Conservation (phyloP, 1,140 invertebrate genomes). For the Trigoniulus corallinus region DNA sequence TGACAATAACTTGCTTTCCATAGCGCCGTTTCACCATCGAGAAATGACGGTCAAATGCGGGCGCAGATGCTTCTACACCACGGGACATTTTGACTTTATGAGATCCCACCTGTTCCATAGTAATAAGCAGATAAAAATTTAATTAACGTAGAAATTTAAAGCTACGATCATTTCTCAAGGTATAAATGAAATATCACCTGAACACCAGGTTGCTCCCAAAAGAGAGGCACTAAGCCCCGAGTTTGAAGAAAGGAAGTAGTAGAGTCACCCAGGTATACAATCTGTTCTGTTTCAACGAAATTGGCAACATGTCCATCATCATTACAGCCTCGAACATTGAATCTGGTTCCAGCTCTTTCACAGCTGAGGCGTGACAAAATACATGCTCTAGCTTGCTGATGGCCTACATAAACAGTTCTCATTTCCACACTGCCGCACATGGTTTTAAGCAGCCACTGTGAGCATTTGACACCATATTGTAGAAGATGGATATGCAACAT, state of each 20-base stretch:
- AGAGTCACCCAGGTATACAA: slow-evolving; percentile 70
- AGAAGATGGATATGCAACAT: slow-evolving; percentile 83
- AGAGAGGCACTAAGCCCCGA: slow-evolving; percentile 89
- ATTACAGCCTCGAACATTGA: slow-evolving; percentile 96
- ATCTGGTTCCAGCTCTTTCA: slow-evolving; percentile 87
- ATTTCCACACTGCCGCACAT: slow-evolving; percentile 96
- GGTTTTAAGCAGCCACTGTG: slow-evolving; percentile 73
- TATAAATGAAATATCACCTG: slow-evolving; percentile 43
- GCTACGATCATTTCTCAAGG: slow-evolving; percentile 3
- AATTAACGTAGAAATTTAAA: slow-evolving; percentile 6
- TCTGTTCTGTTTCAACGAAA: slow-evolving; percentile 98
- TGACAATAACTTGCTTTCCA: slow-evolving; percentile 78
- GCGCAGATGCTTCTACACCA: slow-evolving; percentile 76
- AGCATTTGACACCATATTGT: slow-evolving; percentile 71
- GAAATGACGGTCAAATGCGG: slow-evolving; percentile 85
- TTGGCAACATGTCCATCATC: slow-evolving; percentile 99
- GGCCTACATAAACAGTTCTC: slow-evolving; percentile 84
- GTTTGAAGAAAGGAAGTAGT: slow-evolving; percentile 50
- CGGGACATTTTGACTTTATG: slow-evolving; percentile 96
- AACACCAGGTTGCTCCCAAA: slow-evolving; percentile 99
- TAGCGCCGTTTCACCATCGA: slow-evolving; percentile 72
- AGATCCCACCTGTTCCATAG: slow-evolving; percentile 67
- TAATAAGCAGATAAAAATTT: slow-evolving; percentile 2
- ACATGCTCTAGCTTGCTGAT: slow-evolving; percentile 77
- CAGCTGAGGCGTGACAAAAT: slow-evolving; percentile 90